Evolutionary conservation across 1,140 invertebrate genomes (phyloP).

Genomic region (Drosophila nigrodunni): DNA sequence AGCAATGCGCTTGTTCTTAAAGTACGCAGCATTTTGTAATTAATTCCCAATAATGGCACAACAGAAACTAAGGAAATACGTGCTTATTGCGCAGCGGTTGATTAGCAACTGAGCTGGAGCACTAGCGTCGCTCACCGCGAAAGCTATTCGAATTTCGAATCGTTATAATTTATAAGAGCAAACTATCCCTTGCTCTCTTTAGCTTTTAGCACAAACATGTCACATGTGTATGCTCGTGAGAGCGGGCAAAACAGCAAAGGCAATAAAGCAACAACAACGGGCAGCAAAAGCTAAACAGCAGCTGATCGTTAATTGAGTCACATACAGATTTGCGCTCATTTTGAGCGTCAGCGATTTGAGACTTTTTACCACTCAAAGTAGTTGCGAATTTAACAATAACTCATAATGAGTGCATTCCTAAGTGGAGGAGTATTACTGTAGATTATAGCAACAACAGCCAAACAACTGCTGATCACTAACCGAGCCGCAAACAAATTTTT

Average conservation of each 20-base stretch:
- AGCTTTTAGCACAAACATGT: not conserved
- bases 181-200: slow-evolving; percentile 20
- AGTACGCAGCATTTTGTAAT: slow-evolving; percentile 67
- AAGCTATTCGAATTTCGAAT: slow-evolving; percentile 11
- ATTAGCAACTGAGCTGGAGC: slow-evolving; percentile 38
- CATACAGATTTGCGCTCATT: not conserved
- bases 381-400: not conserved
- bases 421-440: not conserved
- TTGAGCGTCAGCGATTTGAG: slow-evolving; percentile 7
- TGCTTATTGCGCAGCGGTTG: slow-evolving; percentile 47
- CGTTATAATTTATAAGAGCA: slow-evolving; percentile 33
- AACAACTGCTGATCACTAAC: no score
- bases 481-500: no score
- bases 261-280: not conserved
- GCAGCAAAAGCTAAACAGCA: slow-evolving; percentile 6
- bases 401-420: not conserved
- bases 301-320: slow-evolving; percentile 13
- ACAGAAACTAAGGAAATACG: slow-evolving; percentile 26
- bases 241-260: not conserved
- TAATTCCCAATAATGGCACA: not conserved
- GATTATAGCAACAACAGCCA: not conserved
- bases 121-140: slow-evolving; percentile 6
- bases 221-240: not conserved
- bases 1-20: slow-evolving; percentile 61
- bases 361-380: not conserved